Base-by-base conservation (phyloP, 2,888 invertebrate genomes). In the Craniophora ligustri region DNA sequence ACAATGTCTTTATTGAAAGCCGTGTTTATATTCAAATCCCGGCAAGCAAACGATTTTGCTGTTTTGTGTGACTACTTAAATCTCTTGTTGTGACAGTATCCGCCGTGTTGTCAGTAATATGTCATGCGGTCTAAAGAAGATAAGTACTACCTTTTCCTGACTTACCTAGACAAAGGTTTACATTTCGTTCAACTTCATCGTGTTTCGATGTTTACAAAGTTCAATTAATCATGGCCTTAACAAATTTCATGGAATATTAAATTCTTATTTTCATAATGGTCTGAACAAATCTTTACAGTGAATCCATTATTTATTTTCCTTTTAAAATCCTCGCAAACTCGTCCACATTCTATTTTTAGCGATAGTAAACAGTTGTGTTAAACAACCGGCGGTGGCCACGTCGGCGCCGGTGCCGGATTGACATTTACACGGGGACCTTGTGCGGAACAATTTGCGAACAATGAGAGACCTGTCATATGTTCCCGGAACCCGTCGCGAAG, bases 371-470 rank as follows among this genome's bases (percentile, higher is more conserved):
- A 63, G 46, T 66, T 51, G 13, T 66, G 63, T 64, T 60, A 54
- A 63, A 49, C 60, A 61, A 72, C 65, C 50, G 62, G 73, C 58
- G 66, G 69, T 66, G 57, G 72, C 62, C 79, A 71, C 79, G 79
- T 72, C 79, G 82, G 86, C 88, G 88, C 86, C 81, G 85, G 85
- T 87, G 87, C 84, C 86, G 76, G 72, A 71, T 75, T 92, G 91
- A 91, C 91, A 92, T 92, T 92, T 91, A 84, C 72, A 79, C 81
- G 82, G 77, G 82, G 87, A 86, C 91, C 91, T 91, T 91, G 88
- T 80, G 67, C 72, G 75, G 75, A 82, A 83, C 86, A 85, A 89
- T 90, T 89, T 88, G 88, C 84, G 86, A 87, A 88, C 91, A 90
- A 88, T 88, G 81, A 82, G 72, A 74, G 72, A 76, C 77, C 77